Percentiles rank a stretch among this genome's conserved stretches.
phyloP scores from a whole-genome alignment of 1,140 invertebrate genomes.

The Cepaea nemoralis region DNA sequence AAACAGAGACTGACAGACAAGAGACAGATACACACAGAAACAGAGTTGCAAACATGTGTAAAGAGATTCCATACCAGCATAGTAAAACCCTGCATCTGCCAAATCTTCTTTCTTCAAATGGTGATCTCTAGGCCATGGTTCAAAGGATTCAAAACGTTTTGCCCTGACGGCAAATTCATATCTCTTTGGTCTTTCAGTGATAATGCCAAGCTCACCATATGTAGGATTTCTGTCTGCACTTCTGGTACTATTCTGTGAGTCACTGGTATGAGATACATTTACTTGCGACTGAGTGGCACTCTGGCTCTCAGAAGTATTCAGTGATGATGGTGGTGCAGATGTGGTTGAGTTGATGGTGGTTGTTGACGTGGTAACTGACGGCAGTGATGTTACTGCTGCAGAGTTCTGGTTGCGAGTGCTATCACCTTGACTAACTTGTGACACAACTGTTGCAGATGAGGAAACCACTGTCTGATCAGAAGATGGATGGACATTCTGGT shows the following conservation, averaged over 20 bases:
- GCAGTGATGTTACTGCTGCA: background rate
- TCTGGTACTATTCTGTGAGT: slow-evolving; percentile 75
- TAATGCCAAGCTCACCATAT: slow-evolving; percentile 47
- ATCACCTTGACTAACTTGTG: background rate
- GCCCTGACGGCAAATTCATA: slow-evolving; percentile 74
- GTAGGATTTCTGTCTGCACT: slow-evolving; percentile 15
- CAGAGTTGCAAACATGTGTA: no score
- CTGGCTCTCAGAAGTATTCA: background rate
- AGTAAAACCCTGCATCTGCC: slow-evolving; percentile 90
- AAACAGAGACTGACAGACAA: no score
- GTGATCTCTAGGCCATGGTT: slow-evolving; percentile 67
- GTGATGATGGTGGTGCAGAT: background rate
- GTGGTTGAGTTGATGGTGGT: background rate
- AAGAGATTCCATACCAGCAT: slow-evolving; percentile 76
- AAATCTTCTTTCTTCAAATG: slow-evolving; percentile 83
- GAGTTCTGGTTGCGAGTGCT: background rate
- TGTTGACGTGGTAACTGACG: background rate
- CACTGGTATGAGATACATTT: slow-evolving; percentile 80
- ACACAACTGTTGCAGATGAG: background rate
- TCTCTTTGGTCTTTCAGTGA: slow-evolving; percentile 53
- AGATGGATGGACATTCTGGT: background rate
- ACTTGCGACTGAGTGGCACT: slow-evolving; percentile 76
- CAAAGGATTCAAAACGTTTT: slow-evolving; percentile 80
- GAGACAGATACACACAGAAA: no score
- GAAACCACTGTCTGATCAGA: background rate